Percentiles rank a stretch among this genome's conserved stretches.
phyloP scores from a whole-genome alignment of 1,140 invertebrate genomes.

The Trichoplusia ni region DNA sequence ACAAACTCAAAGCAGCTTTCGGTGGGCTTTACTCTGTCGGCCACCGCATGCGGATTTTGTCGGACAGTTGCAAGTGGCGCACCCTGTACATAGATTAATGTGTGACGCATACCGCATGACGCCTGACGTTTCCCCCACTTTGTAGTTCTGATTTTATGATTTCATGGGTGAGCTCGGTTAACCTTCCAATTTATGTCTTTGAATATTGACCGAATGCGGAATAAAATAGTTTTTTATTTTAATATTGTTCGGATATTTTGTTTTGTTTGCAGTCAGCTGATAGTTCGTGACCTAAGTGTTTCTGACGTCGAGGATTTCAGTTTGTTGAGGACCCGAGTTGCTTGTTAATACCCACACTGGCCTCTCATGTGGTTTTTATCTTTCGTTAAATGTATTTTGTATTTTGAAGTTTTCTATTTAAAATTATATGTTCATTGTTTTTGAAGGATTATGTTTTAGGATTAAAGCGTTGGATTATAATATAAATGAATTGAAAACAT shows the following conservation, averaged over 20 bases:
- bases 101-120: slow-evolving; percentile 60
- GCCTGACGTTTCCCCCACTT: slow-evolving; percentile 42
- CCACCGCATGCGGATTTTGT: slow-evolving; percentile 57
- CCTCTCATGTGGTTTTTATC: too few relatives aligned
- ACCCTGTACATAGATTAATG: slow-evolving; percentile 58
- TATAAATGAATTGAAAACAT: too few relatives aligned
- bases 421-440: too few relatives aligned
- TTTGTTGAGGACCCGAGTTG: too few relatives aligned
- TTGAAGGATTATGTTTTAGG: too few relatives aligned
- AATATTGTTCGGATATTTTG: slow-evolving; percentile 11
- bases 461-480: too few relatives aligned
- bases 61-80: slow-evolving; percentile 47
- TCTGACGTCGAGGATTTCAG: too few relatives aligned
- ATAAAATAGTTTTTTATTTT: slow-evolving; percentile 27
- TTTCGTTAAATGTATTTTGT: too few relatives aligned
- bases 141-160: slow-evolving; percentile 61
- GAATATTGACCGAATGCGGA: slow-evolving; percentile 29
- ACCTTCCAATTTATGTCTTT: slow-evolving; percentile 45
- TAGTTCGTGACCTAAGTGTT: neutral
- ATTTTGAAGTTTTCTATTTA: too few relatives aligned
- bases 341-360: too few relatives aligned
- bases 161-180: slow-evolving; percentile 43
- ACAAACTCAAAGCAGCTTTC: slow-evolving; percentile 68
- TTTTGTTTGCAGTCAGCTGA: slow-evolving; percentile 2
- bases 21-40: slow-evolving; percentile 58